Evolutionary conservation across 2,888 invertebrate species (phyloP).

Genomic region (Polyommatus iphigenia): DNA sequence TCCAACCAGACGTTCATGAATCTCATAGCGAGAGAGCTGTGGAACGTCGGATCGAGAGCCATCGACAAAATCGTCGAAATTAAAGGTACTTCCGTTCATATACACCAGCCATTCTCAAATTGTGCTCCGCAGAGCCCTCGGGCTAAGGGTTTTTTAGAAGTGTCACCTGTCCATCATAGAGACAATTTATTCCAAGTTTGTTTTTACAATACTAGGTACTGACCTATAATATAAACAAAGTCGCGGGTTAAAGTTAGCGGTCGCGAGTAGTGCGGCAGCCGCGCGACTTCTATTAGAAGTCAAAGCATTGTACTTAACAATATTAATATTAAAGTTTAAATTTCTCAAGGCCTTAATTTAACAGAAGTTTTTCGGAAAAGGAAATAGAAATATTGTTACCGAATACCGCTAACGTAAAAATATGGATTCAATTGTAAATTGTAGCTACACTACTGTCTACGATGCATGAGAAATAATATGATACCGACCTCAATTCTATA

Average conservation of each 20-base stretch:
- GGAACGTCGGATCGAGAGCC: conserved; percentile 63
- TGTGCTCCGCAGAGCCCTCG: no score
- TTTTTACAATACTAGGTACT: no score
- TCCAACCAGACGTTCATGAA: conserved; percentile 67
- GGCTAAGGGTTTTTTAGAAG: no score
- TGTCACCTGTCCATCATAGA: no score
- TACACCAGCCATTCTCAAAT: not conserved
- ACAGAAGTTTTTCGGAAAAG: not conserved
- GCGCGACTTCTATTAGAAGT: no score
- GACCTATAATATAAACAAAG: no score
- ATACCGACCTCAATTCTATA: not conserved
- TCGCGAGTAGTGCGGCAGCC: no score
- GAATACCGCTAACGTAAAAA: not conserved
- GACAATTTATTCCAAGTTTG: no score
- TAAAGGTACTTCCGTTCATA: conserved; percentile 45
- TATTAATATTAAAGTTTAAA: no score
- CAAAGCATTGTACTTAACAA: no score
- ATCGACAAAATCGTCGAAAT: conserved; percentile 61
- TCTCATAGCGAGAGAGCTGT: conserved; percentile 62
- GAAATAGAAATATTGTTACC: not conserved
- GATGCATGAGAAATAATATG: not conserved
- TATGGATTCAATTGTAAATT: not conserved
- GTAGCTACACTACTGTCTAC: not conserved
- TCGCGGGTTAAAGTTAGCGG: no score
- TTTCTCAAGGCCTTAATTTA: no score